Base-by-base conservation (phyloP, 2,797 vertebrate genomes). In the Sternarchorhynchus goeldii region DNA sequence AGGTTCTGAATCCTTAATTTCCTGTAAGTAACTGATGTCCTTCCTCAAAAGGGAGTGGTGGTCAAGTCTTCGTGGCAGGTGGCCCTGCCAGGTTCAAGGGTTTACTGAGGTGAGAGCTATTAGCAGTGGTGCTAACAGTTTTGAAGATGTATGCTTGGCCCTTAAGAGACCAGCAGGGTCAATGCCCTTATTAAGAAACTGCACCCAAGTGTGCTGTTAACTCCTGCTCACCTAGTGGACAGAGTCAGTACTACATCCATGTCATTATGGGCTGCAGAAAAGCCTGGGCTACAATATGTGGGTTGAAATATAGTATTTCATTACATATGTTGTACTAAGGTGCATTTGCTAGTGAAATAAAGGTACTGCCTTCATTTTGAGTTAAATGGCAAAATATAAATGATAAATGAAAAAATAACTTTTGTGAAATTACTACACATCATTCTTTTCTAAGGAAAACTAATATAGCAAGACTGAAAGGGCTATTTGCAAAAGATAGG, bases 141-240 rank as follows among this genome's bases (percentile, higher is more conserved):
- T 65, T 58, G 21, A 8, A 50, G 78, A 50, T 55, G 69, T 68
- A 10, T n/a, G 14, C 73, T 64, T 34, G n/a, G n/a, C 63, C 74
- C n/a, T 55, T 55, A 45, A 57, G 75, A 76, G 20, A 36, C 69
- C 69, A 50, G 29, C 31, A 29, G 31, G 73, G 73, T 25, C 75
- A 63, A 10, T 62, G 32, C 55, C 21, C 56, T 68, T 76, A 53
- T 71, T 55, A 62, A 81, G 68, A 70, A 17, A 16, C 32, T 64
- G 70, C 6, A 12, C 25, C 59, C 17, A 5, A 0, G 17, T 65
- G 17, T 32, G 32, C 4, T 32, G 34, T 66, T 76, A 59, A 71
- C 60, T 10, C 64, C 58, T 71, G 73, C 2, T 76, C 67, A 56
- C 63, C 59, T 58, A 10, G 39, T 50, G 0, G 17, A 31, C n/a